phyloP scores from a whole-genome alignment of 2,797 vertebrate genomes.

The Huso huso region DNA sequence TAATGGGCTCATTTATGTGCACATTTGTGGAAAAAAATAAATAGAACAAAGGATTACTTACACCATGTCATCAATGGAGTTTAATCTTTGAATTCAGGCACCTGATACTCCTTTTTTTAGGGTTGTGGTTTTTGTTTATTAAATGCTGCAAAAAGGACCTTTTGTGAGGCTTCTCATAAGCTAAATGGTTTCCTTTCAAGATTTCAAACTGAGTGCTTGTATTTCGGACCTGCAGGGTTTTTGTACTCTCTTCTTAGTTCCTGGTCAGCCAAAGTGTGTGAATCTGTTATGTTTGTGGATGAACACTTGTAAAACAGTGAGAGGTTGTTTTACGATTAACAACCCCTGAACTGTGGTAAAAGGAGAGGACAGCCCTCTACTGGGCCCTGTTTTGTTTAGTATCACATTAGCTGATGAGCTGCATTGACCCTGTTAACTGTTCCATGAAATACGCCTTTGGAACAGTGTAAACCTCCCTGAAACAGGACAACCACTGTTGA shows the following conservation, averaged over 20 bases:
- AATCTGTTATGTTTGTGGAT: constrained; percentile 45
- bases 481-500: constrained; percentile 75
- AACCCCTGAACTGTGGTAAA: constrained; percentile 46
- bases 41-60: constrained; percentile 49
- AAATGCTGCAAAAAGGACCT: constrained; percentile 19
- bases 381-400: constrained; percentile 55
- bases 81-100: constrained; percentile 33
- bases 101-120: constrained; percentile 36
- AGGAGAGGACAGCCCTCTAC: constrained; percentile 50
- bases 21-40: constrained; percentile 35
- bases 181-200: constrained; percentile 23
- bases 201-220: constrained; percentile 18
- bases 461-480: constrained; percentile 60
- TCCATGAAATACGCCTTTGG: constrained; percentile 76
- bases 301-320: constrained; percentile 51
- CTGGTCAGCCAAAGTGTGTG: constrained; percentile 38
- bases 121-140: constrained; percentile 24
- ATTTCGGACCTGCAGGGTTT: constrained; percentile 20
- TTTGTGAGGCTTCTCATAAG: constrained; percentile 25
- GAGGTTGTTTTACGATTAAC: constrained; percentile 51
- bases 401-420: constrained; percentile 68
- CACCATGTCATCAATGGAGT: constrained; percentile 28
- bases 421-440: constrained; percentile 74
- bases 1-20: constrained; percentile 40
- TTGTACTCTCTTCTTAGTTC: constrained; percentile 31